These are phyloP conservation scores for Bergia sp. DNA, from an alignment of 92 coral and sea anemone species.

Conservation along the genomic window DNA sequence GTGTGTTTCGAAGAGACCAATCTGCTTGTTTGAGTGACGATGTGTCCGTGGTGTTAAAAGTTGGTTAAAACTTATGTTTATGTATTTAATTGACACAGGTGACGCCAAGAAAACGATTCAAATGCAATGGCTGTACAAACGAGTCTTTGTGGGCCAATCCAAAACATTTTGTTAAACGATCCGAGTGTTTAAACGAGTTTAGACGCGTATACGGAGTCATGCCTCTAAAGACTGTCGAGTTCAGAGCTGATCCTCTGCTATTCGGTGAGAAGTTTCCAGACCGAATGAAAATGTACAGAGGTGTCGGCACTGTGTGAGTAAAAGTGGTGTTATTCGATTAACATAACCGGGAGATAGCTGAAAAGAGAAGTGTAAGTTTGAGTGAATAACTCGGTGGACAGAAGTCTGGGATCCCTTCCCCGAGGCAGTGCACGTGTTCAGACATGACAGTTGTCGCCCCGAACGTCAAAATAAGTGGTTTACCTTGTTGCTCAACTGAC, in stretches of 20 bases:
- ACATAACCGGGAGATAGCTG: not conserved
- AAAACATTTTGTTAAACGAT: slow-evolving; percentile 89
- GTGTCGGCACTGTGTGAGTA: slow-evolving; percentile 78
- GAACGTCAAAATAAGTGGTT: too few species aligned
- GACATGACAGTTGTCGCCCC: too few species aligned
- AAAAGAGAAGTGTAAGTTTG: not conserved
- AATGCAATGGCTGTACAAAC: slow-evolving; percentile 83
- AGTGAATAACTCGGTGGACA: not conserved
- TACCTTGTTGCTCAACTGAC: too few species aligned
- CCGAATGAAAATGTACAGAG: slow-evolving; percentile 71
- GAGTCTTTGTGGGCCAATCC: slow-evolving; percentile 95
- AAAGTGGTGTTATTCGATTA: not conserved
- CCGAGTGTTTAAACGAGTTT: slow-evolving; percentile 92
- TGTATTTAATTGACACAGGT: slow-evolving; percentile 58
- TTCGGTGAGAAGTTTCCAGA: slow-evolving; percentile 88
- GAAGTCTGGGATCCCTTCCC: not conserved
- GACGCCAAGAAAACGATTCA: slow-evolving; percentile 92
- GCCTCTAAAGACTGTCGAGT: slow-evolving; percentile 91
- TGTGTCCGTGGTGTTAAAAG: not conserved
- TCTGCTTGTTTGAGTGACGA: not conserved
- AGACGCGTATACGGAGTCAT: slow-evolving; percentile 82
- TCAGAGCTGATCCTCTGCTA: slow-evolving; percentile 95
- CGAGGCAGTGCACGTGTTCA: too few species aligned
- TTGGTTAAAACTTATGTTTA: too few species aligned
- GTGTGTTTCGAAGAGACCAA: not conserved